phyloP scores from a whole-genome alignment of 2,888 invertebrate genomes.

The Cosmopolites sordidus region DNA sequence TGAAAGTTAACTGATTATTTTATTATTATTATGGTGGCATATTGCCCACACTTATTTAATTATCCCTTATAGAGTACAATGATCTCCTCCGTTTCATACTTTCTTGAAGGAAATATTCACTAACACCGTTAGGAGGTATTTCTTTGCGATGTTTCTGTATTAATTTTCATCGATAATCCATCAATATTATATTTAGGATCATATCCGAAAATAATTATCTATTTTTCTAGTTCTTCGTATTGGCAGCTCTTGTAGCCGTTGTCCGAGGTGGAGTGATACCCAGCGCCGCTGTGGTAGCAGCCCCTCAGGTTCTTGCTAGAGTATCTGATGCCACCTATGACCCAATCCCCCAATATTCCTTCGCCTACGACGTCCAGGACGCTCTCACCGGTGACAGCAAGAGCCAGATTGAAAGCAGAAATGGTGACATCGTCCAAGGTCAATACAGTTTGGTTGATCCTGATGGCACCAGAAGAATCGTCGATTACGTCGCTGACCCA shows the following conservation, averaged over 20 bases:
- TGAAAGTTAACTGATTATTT: no score
- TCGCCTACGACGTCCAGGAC: conserved; percentile 66
- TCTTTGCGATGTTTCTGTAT: no score
- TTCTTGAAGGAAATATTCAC: no score
- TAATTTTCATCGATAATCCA: no score
- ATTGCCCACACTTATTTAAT: no score
- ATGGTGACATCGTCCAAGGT: conserved; percentile 63
- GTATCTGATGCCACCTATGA: conserved; percentile 51
- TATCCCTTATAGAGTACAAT: no score
- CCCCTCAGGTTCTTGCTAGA: conserved; percentile 49
- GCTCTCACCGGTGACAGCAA: conserved; percentile 59
- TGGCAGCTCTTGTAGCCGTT: conserved; percentile 43
- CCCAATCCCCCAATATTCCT: conserved; percentile 63
- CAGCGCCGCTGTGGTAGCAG: conserved; percentile 34
- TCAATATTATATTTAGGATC: no score
- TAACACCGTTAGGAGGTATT: no score
- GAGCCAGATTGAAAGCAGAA: conserved; percentile 54
- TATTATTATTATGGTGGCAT: no score
- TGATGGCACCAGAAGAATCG: conserved; percentile 57
- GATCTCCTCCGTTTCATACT: no score
- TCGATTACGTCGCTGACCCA: conserved; percentile 57
- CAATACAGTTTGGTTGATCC: conserved; percentile 56
- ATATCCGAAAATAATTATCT: no score
- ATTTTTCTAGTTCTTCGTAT: conserved; percentile 28
- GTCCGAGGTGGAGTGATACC: conserved; percentile 42